Evolutionary conservation across 2,888 invertebrate genomes (phyloP), one percentile per base, ranked within the genome.

Genomic region (Chaetogeoica ovagalla): DNA sequence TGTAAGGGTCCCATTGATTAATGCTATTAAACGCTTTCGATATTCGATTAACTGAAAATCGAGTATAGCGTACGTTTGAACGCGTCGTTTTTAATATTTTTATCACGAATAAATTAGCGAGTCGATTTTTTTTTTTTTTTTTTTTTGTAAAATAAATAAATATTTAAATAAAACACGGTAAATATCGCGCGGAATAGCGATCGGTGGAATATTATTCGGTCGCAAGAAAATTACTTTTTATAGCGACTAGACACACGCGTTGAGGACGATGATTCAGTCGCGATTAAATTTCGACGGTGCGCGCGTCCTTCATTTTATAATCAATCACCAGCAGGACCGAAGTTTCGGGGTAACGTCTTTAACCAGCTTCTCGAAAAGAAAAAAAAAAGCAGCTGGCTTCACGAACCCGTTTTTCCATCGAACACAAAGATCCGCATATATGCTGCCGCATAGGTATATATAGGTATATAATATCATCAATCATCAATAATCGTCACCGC

Each of bases 401-500:
- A 17, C 55, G 52, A 74, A 65, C 74, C 74, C 74, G 74, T 74
- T 74, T 73, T 74, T 63, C 17, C 21, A n/a, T 63, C 9, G 37
- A 55, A 17, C 7, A 52, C 30, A 65, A 52, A 37, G 37, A 30
- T 30, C 30, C 30, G 30, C 30, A 4, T n/a, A n/a, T n/a, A n/a
- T n/a, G n/a, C n/a, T n/a, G n/a, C n/a, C n/a, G n/a, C n/a, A n/a
- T n/a, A n/a, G n/a, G n/a, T n/a, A 55, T 23, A 37, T 11, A 60
- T 7, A 19, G 0, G 17, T 13, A n/a, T 13, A 15, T 2, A 2
- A 11, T 62, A 62, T 37, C 55, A 74, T 74, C 74, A 63, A 74
- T 74, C 74, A 74, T 74, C 74, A 74, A 65, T 74, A 65, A 74
- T 74, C 63, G 63, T 74, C 74, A 52, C 63, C 37, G 9, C 55